Conservation (phyloP, 2,797 vertebrate species). For the Picus viridis region DNA sequence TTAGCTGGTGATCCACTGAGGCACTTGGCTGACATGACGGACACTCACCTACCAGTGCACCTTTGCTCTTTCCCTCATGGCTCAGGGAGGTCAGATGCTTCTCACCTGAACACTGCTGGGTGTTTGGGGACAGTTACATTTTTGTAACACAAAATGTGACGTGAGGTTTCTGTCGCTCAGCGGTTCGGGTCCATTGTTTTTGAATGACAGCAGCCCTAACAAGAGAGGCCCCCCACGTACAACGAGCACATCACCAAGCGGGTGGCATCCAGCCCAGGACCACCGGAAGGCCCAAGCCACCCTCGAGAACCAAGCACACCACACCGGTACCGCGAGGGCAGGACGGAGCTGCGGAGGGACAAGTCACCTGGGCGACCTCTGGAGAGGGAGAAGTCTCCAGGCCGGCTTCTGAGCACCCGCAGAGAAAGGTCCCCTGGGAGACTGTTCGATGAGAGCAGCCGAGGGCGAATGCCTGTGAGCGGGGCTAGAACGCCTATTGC, state of each 20-base stretch:
- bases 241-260: constrained; percentile 99
- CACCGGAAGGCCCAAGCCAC: constrained; percentile 85
- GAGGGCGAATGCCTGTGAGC: constrained; percentile 90
- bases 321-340: constrained; percentile 93
- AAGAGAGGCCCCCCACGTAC: constrained; percentile 98
- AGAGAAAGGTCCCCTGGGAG: constrained; percentile 93
- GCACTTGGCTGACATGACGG: not conserved
- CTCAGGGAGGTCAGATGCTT: not conserved
- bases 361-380: constrained; percentile 91
- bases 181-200: constrained; percentile 47
- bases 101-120: not conserved
- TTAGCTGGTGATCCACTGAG: not conserved
- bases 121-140: not conserved
- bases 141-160: not conserved
- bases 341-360: constrained; percentile 93
- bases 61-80: not conserved
- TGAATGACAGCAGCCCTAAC: constrained; percentile 88
- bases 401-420: constrained; percentile 90
- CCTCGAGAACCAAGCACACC: constrained; percentile 94
- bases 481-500: constrained; percentile 92
- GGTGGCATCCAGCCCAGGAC: constrained; percentile 89
- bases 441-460: constrained; percentile 87
- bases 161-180: constrained; percentile 39
- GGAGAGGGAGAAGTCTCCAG: constrained; percentile 95
- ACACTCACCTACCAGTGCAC: not conserved